Base-by-base conservation (phyloP, 2,113 vertebrate genomes). In the Hemibagrus wyckioides region DNA sequence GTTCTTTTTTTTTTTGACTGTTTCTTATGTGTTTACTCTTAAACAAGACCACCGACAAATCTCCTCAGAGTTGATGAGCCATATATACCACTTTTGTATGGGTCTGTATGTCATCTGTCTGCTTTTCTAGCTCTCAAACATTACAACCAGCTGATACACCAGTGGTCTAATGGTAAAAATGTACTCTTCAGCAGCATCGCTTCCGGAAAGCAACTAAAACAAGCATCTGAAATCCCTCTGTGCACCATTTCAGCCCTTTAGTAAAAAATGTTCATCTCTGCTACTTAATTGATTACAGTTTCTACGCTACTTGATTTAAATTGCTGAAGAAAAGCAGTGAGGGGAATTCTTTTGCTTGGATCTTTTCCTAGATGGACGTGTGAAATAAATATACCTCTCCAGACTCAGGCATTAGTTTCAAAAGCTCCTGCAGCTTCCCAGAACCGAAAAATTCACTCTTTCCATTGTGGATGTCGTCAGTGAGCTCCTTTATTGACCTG, bases 361-460 rank as follows among this genome's bases (percentile, higher is more conserved):
- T 59, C 41, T n/a, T n/a, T n/a, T 9, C 30, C 4, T 48, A 19
- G 28, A 54, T 30, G 28, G 39, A n/a, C 5, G 33, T 52, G 36
- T 30, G 19, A 52, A 82, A 84, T 23, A 4, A 52, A 9, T 54
- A 63, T 91, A 96, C 96, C 96, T 96, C 96, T 25, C 89, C 92
- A 5, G 95, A 88, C 0, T 96, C 94, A 8, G 96, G 96, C 88
- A 96, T 89, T 83, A 97, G 71, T 91, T 94, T 96, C 54, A 89
- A 91, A 57, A 97, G 88, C 77, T 96, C 96, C 77, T 86, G 89
- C 56, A 97, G 92, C 87, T 95, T 96, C 85, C 96, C 96, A 0
- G 91, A 85, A 7, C 93, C 94, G 48, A 96, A 96, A 30, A 76
- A 85, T 0, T 87, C 89, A 28, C 91, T 88, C 0, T 39, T 88